phyloP scores from a whole-genome alignment of 2,797 vertebrate species.

The Brotula barbata region DNA sequence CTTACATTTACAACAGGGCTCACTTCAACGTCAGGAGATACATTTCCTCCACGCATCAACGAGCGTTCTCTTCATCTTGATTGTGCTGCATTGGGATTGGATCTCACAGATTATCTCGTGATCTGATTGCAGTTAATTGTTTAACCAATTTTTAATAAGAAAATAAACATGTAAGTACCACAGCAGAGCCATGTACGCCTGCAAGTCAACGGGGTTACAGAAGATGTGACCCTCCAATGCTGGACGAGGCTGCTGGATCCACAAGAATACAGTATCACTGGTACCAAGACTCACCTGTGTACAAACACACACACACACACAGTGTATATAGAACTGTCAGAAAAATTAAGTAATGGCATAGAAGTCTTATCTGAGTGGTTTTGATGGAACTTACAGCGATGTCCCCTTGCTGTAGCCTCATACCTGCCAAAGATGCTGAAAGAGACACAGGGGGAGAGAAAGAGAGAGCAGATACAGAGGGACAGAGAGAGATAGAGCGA shows the following conservation, averaged over 20 bases:
- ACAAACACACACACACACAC: constrained; percentile 25
- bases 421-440: constrained; percentile 91
- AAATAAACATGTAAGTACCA: constrained; percentile 85
- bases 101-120: no score
- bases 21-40: no score
- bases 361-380: background rate
- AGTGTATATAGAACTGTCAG: background rate
- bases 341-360: no score
- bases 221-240: constrained; percentile 92
- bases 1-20: no score
- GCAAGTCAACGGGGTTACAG: constrained; percentile 86
- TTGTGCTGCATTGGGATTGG: no score
- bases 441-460: no score
- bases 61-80: no score
- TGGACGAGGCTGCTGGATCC: constrained; percentile 86
- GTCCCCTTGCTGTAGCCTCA: constrained; percentile 91
- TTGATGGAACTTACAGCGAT: constrained; percentile 83
- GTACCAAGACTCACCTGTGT: constrained; percentile 92
- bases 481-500: no score
- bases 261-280: constrained; percentile 93
- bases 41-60: no score
- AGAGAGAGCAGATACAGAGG: no score
- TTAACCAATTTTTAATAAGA: background rate
- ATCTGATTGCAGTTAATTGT: no score
- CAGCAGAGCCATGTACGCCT: constrained; percentile 89